Evolutionary conservation across 1,140 invertebrate genomes (phyloP), one percentile per base, ranked within the genome.

Genomic region (Leptinotarsa undecemlineata): DNA sequence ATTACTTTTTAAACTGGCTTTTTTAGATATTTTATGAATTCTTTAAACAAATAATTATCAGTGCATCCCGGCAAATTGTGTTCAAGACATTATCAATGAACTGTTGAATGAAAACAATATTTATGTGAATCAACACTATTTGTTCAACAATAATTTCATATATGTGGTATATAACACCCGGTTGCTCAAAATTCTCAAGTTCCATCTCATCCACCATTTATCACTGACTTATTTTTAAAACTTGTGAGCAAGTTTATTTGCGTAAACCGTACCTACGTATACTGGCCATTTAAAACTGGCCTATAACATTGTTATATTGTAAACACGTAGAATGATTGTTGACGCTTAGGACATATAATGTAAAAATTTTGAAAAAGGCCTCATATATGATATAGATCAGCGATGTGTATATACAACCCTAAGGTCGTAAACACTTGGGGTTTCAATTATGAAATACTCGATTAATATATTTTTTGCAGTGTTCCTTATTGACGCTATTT

Each of bases 291-390:
- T 71, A 68, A 77, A 68, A 57, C 63, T 74, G 73, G 76, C 76
- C 73, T 77, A 77, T 75, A 77, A 69, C 60, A 68, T 42, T 61
- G 21, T 47, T 72, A 70, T 68, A 68, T 42, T 61, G 19, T 47
- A 74, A 72, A 74, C 71, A 48, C 62, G 73, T 77, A 77, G 76
- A 72, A 72, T 77, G 76, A 77, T 72, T 75, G 76, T 77, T 77
- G 63, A 63, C 48, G 61, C 68, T 74, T 77, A 72, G 48, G 68
- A 71, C 63, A 71, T 57, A 61, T 60, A 73, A 70, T 69, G 48
- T 76, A 51, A 64, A 76, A 76, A 73, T 26, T 15, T 71, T 71
- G 57, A 66, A 71, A 48, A 75, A 48, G 74, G 74, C 74, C 74
- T 75, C 74, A 72, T 72, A 74, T 57, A 57, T 5, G 51, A 57